Conservation (phyloP, 2,888 invertebrate species). For the Cerastis leucographa region DNA sequence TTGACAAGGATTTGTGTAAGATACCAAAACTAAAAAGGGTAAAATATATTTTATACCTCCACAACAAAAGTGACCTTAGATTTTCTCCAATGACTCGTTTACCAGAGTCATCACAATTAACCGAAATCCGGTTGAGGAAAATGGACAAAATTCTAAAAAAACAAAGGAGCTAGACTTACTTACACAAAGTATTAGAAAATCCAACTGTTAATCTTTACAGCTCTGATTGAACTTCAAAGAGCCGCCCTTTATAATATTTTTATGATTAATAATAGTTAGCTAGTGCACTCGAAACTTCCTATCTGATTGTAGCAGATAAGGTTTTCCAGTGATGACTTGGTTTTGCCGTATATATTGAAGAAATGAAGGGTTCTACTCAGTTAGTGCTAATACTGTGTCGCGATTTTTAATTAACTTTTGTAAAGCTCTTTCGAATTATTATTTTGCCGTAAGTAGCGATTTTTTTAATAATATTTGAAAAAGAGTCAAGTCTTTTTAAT, state of each 20-base stretch:
- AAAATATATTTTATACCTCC: not conserved
- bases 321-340: slow-evolving; percentile 48
- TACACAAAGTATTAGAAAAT: slow-evolving; percentile 38
- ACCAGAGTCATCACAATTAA: not conserved
- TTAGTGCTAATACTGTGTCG: slow-evolving; percentile 21
- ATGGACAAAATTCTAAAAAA: not conserved
- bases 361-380: slow-evolving; percentile 30
- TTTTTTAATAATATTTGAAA: not conserved
- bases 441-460: slow-evolving; percentile 35
- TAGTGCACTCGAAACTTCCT: slow-evolving; percentile 49
- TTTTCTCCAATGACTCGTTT: slow-evolving; percentile 6
- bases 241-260: slow-evolving; percentile 50
- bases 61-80: not conserved
- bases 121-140: not conserved
- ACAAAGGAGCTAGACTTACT: slow-evolving; percentile 8
- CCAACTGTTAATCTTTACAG: slow-evolving; percentile 59
- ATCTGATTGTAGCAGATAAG: slow-evolving; percentile 64
- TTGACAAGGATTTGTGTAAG: too few relatives aligned
- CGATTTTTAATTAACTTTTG: slow-evolving; percentile 2
- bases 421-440: not conserved
- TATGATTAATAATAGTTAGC: slow-evolving; percentile 56
- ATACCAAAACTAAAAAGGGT: too few relatives aligned
- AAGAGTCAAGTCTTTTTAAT: too few relatives aligned
- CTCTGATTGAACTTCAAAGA: slow-evolving; percentile 60
- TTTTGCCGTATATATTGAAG: slow-evolving; percentile 56